Evolutionary conservation across 2,797 vertebrate genomes (phyloP).

Genomic region (Sternarchorhynchus goeldii): DNA sequence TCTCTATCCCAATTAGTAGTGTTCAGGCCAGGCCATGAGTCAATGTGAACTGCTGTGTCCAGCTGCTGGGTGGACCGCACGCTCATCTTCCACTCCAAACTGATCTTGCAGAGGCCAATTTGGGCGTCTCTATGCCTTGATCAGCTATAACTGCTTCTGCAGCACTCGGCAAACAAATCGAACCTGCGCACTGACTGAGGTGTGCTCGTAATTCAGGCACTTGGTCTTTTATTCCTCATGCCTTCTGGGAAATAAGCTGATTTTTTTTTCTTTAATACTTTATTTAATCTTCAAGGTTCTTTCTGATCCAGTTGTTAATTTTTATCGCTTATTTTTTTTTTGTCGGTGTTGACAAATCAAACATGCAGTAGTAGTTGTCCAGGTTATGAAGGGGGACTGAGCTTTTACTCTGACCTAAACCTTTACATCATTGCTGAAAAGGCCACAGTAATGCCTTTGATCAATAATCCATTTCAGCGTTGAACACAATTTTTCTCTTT

Average conservation of each 20-base stretch:
- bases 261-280: neutral
- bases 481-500: neutral
- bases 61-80: slow-evolving; percentile 30
- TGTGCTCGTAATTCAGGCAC: slow-evolving; percentile 13
- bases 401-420: neutral
- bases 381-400: neutral
- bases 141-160: slow-evolving; percentile 19
- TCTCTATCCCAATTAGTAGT: slow-evolving; percentile 53
- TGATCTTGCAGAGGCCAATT: slow-evolving; percentile 46
- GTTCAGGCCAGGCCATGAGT: slow-evolving; percentile 11
- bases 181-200: slow-evolving; percentile 28
- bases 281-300: too few relatives aligned
- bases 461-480: slow-evolving; percentile 43
- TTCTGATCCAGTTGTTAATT: neutral
- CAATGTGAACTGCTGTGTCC: slow-evolving; percentile 38
- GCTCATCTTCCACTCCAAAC: slow-evolving; percentile 35
- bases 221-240: neutral
- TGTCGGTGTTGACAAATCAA: neutral
- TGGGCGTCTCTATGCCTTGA: neutral
- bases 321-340: neutral
- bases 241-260: neutral
- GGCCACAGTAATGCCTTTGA: slow-evolving; percentile 18
- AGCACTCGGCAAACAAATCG: slow-evolving; percentile 24
- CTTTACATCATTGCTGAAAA: slow-evolving; percentile 23
- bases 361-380: neutral